phyloP scores from a whole-genome alignment of 2,888 invertebrate species.

The Agriopis aurantiaria region DNA sequence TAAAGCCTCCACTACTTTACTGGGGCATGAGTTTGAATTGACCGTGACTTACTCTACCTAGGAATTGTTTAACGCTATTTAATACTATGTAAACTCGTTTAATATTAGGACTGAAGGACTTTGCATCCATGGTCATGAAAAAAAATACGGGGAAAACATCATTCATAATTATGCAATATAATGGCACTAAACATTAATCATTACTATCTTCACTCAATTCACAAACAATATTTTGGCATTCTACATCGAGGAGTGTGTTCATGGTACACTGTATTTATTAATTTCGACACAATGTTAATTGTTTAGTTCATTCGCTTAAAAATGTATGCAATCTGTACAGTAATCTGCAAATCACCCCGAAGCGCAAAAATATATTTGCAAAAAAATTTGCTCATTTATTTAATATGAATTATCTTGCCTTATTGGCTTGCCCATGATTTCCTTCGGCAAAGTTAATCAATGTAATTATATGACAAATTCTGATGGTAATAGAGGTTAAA shows the following conservation, averaged over 20 bases:
- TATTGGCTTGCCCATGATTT: conserved; percentile 55
- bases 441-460: conserved; percentile 4
- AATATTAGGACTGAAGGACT: too few relatives aligned
- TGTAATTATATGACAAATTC: conserved; percentile 14
- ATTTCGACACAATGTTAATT: background rate
- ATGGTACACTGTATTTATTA: background rate
- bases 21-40: too few relatives aligned
- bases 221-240: background rate
- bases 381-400: conserved; percentile 53
- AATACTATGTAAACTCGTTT: too few relatives aligned
- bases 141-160: too few relatives aligned
- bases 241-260: background rate
- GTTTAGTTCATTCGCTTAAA: background rate
- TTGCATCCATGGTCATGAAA: too few relatives aligned
- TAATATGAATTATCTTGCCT: conserved; percentile 56
- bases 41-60: too few relatives aligned
- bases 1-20: too few relatives aligned
- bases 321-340: background rate
- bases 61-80: too few relatives aligned
- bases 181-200: too few relatives aligned
- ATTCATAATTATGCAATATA: too few relatives aligned
- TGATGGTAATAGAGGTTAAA: conserved; percentile 22
- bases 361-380: background rate
- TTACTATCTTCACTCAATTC: too few relatives aligned
- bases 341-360: background rate